Evolutionary conservation across 2,888 invertebrate species (phyloP), one percentile per base, ranked within the genome.

Genomic region (Apodemia duryi): DNA sequence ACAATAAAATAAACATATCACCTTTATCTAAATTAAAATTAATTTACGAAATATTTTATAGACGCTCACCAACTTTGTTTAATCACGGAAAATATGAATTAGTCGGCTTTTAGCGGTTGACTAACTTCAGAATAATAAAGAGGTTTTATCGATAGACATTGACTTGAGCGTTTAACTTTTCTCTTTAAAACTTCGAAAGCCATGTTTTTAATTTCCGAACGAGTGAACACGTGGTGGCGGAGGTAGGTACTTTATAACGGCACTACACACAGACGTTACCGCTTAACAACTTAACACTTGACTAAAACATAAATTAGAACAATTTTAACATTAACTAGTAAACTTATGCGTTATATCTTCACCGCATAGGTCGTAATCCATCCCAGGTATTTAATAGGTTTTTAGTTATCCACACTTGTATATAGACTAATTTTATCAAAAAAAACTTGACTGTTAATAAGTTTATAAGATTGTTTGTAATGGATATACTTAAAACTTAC

Each of bases 161-260:
- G 74, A 73, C 74, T 74, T 70, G 70, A 69, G 65, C 70, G 69
- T 68, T 66, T 71, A 86, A 85, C 80, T 85, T 87, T 80, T 74
- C 84, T 81, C 81, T 85, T 82, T 78, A 77, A 77, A 85, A 70
- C 69, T 85, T 82, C 75, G 77, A 79, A 83, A 83, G 83, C 77
- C 80, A 77, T 84, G 87, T 84, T 86, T 87, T 86, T 86, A 85
- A 86, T 86, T 86, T 87, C 85, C 85, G 78, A 83, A 82, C 78
- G 82, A 83, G 79, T 80, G 83, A 82, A 70, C 84, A 81, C 83
- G 83, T 80, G 80, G 74, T 62, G 51, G 66, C 66, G 75, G 43
- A 46, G 43, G 60, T 43, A 75, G 75, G 78, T 77, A 72, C 81
- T 80, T 79, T 77, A 72, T 74, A 77, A 79, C 77, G 69, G 66